These are phyloP conservation scores for Dryobota labecula DNA, from an alignment of 2,888 invertebrate genomes.

Conservation along the genomic window DNA sequence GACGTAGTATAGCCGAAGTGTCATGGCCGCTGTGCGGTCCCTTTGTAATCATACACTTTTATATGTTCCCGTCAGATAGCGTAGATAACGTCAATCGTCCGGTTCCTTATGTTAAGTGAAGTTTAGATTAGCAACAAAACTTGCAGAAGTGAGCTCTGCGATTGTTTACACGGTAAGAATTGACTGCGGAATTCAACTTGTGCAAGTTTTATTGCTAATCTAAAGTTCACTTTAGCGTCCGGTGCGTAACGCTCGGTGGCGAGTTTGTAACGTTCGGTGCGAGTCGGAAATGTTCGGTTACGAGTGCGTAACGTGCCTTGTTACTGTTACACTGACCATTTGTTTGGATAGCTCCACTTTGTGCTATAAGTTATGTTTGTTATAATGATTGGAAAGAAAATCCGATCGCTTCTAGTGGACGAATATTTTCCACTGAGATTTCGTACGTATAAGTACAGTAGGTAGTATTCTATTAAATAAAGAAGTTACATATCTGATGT, in stretches of 20 bases:
- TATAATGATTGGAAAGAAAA: constrained; percentile 15
- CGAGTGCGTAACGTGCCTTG: constrained; percentile 55
- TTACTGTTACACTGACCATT: constrained; percentile 46
- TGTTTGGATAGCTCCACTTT: constrained; percentile 31
- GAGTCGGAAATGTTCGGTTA: constrained; percentile 34
- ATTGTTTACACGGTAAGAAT: not conserved
- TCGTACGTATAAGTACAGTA: constrained; percentile 49
- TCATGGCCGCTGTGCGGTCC: constrained; percentile 70
- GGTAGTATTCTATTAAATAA: constrained; percentile 35
- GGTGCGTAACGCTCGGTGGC: constrained; percentile 20
- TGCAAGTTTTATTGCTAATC: not conserved
- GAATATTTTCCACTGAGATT: constrained; percentile 39
- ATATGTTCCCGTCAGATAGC: constrained; percentile 59
- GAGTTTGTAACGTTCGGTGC: constrained; percentile 48
- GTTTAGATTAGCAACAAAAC: not conserved
- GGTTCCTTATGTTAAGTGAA: constrained; percentile 46
- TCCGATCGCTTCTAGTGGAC: constrained; percentile 27
- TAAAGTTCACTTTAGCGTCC: constrained; percentile 20
- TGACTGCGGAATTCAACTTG: not conserved
- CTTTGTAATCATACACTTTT: constrained; percentile 56
- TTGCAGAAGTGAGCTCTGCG: not conserved
- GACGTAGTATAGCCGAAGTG: constrained; percentile 66
- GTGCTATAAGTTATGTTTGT: constrained; percentile 27
- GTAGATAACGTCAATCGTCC: constrained; percentile 68
- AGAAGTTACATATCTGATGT: constrained; percentile 51